phyloP scores from a whole-genome alignment of 2,888 invertebrate species.

The Eupelmus urozonus region DNA sequence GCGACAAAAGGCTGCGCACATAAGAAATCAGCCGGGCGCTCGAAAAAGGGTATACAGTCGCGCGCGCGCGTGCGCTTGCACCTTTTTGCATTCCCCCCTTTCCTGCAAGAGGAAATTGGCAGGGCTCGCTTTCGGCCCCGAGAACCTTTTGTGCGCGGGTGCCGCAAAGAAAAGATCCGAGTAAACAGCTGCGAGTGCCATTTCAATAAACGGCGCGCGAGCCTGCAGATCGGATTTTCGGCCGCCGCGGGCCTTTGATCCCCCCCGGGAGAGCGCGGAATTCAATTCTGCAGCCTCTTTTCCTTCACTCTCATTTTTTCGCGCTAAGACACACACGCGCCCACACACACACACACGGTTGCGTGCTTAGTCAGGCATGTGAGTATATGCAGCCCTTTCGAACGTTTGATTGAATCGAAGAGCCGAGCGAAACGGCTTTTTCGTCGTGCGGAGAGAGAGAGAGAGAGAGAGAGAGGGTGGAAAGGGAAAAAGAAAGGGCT shows the following conservation, averaged over 20 bases:
- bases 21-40: slow-evolving; percentile 7
- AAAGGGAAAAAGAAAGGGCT: neutral
- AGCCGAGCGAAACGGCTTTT: neutral
- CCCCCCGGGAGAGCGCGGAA: slow-evolving; percentile 54
- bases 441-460: neutral
- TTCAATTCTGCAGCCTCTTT: slow-evolving; percentile 57
- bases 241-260: slow-evolving; percentile 64
- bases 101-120: slow-evolving; percentile 62
- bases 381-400: slow-evolving; percentile 16
- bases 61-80: slow-evolving; percentile 1
- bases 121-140: slow-evolving; percentile 36
- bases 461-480: neutral
- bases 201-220: slow-evolving; percentile 65
- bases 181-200: slow-evolving; percentile 72
- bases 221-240: slow-evolving; percentile 67
- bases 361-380: slow-evolving; percentile 1
- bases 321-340: neutral
- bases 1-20: slow-evolving; percentile 10
- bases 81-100: slow-evolving; percentile 45
- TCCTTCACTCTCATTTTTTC: slow-evolving; percentile 25
- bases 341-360: neutral
- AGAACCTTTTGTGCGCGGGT: neutral
- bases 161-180: slow-evolving; percentile 30
- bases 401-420: slow-evolving; percentile 20
- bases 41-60: neutral